These are phyloP conservation scores for Glaucidium brasilianum DNA, from an alignment of 2,113 vertebrate genomes.

Conservation along the genomic window DNA sequence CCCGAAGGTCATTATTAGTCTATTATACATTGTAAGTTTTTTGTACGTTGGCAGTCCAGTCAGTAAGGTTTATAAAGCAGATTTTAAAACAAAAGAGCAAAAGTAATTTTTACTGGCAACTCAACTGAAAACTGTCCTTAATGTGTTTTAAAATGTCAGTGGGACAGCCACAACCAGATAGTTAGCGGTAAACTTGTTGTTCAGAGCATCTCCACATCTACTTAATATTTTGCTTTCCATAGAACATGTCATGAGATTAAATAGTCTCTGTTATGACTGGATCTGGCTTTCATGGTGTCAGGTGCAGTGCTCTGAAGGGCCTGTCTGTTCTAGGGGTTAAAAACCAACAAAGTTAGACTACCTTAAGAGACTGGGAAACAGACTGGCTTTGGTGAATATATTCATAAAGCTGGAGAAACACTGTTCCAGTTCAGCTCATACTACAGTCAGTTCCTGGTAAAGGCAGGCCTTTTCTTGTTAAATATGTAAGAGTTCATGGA, in stretches of 20 bases:
- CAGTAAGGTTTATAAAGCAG: background rate
- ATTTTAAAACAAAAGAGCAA: background rate
- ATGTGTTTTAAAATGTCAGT: accelerated
- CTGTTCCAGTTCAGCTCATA: background rate
- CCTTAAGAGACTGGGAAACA: background rate
- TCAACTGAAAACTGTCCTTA: background rate
- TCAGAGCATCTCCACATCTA: accelerated
- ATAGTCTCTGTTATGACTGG: background rate
- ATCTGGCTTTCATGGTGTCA: background rate
- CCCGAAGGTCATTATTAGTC: background rate
- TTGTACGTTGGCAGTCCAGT: background rate
- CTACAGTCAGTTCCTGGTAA: background rate
- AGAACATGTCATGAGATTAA: background rate
- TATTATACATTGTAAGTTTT: background rate
- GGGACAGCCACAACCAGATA: background rate
- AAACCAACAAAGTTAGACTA: background rate
- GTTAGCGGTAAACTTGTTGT: background rate
- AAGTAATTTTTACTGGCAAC: background rate
- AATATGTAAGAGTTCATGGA: background rate
- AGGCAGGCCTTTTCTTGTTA: background rate
- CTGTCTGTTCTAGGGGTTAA: background rate
- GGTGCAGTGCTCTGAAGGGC: background rate
- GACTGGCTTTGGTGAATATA: background rate
- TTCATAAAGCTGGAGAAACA: background rate
- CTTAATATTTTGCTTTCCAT: background rate